Percentiles rank a stretch among this genome's conserved stretches.
phyloP scores from a whole-genome alignment of 35 echinoderm and acorn worm genomes.

The Ophioderma brevispina region DNA sequence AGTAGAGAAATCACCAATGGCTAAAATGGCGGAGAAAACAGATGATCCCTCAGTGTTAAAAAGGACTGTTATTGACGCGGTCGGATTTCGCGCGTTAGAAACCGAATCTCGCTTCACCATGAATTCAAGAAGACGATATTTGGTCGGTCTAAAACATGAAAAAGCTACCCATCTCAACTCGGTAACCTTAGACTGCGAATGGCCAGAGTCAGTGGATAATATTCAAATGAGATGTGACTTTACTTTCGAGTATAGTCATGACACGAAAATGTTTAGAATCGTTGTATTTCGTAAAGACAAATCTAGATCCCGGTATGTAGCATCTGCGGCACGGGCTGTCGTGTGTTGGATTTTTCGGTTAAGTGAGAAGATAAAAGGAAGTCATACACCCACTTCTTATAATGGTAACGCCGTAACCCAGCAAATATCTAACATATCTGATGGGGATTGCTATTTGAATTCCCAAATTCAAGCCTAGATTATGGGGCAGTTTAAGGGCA shows the following conservation, averaged over 20 bases:
- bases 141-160: background rate
- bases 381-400: too few relatives aligned
- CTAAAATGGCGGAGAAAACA: background rate
- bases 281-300: background rate
- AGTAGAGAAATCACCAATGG: background rate
- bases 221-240: background rate
- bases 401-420: too few relatives aligned
- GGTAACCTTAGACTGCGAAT: background rate
- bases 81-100: background rate
- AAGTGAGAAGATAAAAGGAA: too few relatives aligned
- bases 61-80: background rate
- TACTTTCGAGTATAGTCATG: background rate
- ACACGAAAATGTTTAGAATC: background rate
- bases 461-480: too few relatives aligned
- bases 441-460: too few relatives aligned
- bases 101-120: background rate
- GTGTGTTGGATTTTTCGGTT: too few relatives aligned
- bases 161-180: background rate
- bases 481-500: too few relatives aligned
- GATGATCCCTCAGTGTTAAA: background rate
- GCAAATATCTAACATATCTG: too few relatives aligned
- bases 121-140: background rate
- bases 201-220: background rate
- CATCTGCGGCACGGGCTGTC: too few relatives aligned
- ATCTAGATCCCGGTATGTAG: too few relatives aligned